Conservation (phyloP, 2,888 invertebrate genomes). For the Cremastinae sp. region DNA sequence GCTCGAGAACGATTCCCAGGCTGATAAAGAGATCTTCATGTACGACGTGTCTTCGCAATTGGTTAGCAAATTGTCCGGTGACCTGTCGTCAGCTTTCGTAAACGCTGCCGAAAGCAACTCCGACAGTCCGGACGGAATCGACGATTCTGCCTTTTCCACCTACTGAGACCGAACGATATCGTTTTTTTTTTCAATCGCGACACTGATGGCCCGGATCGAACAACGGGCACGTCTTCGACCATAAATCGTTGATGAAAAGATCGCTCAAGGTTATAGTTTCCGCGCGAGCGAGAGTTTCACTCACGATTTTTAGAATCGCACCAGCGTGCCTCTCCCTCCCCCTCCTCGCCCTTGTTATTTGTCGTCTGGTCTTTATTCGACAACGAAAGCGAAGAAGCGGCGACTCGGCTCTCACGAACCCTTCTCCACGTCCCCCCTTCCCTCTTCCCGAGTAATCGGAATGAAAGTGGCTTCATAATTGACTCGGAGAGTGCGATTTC, state of each 20-base stretch:
- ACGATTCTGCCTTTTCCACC: conserved; percentile 63
- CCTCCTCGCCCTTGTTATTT: conserved; percentile 1
- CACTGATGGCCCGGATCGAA: conserved; percentile 3
- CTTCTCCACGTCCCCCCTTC: background rate
- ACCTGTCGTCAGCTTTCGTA: conserved; percentile 91
- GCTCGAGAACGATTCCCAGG: conserved; percentile 79
- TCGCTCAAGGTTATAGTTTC: background rate
- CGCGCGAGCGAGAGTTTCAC: conserved; percentile 1
- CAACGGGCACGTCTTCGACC: conserved; percentile 8
- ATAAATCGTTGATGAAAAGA: background rate
- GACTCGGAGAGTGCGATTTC: conserved; percentile 59
- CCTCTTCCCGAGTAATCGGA: conserved; percentile 21
- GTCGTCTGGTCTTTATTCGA: conserved; percentile 35
- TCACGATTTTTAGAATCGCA: conserved; percentile 8
- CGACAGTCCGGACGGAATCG: conserved; percentile 71
- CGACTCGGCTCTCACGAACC: conserved; percentile 29
- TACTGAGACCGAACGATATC: conserved; percentile 28
- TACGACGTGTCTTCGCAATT: conserved; percentile 89
- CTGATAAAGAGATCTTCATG: conserved; percentile 92
- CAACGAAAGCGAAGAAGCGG: conserved; percentile 26
- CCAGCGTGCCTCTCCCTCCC: conserved; percentile 22
- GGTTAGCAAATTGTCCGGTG: conserved; percentile 90
- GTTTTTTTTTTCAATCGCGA: background rate
- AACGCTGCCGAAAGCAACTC: conserved; percentile 94
- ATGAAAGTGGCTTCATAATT: conserved; percentile 54